Evolutionary conservation across 2,888 invertebrate genomes (phyloP), one percentile per base, ranked within the genome.

Genomic region (Synanthedon vespiformis): DNA sequence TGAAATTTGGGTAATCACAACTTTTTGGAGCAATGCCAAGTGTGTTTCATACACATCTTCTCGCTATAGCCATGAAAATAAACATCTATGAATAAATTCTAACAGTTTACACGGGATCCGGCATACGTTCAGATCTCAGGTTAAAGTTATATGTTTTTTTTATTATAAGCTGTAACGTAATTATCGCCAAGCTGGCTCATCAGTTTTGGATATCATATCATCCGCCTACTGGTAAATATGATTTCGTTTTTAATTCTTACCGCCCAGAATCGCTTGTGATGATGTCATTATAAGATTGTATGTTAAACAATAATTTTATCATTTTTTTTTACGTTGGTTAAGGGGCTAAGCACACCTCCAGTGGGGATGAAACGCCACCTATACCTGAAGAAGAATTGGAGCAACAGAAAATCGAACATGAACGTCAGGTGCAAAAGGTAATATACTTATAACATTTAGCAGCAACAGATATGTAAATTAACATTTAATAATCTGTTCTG

Each of bases 131-230:
- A 59, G 56, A 57, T 11, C 41, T 16, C 44, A 48, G 16, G 4
- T 16, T 48, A 18, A 10, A 18, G 4, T 48, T 16, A 14, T 48
- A 48, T 14, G 14, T 48, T 14, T 48, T 48, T n/a, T 13, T 16
- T 27, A 40, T 14, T 44, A 50, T 13, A 41, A 27, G 4, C 27
- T n/a, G 40, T 53, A 27, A 8, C 5, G 13, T n/a, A 13, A 50
- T 50, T 10, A 50, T 18, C 27, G 53, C 58, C 61, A 92, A 92
- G 86, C 92, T 94, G 94, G 94, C 94, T 89, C 93, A 93, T 84
- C 93, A 94, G 89, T 94, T 94, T 88, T 94, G 94, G 94, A 93
- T 94, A 76, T 93, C 93, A 58, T 93, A 93, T 86, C 93, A 93
- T 88, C 93, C 93, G 71, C 93, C 93, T 69, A 92, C 92, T 88